phyloP scores from a whole-genome alignment of 1,140 invertebrate species.

The Condylostylus longicornis region DNA sequence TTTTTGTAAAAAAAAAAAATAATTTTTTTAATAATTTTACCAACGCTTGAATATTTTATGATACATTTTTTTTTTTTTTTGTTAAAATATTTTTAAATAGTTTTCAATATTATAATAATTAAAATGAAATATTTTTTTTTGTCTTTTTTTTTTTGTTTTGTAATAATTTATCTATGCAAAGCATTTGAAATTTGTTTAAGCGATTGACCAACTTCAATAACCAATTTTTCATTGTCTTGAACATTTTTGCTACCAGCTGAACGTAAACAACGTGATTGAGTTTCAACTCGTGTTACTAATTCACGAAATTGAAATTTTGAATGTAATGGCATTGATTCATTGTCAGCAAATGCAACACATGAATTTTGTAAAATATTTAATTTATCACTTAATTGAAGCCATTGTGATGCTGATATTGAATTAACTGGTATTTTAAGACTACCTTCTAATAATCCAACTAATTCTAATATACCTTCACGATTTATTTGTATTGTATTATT shows the following conservation, averaged over 20 bases:
- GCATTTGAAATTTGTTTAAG: slow-evolving; percentile 68
- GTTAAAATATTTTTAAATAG: too few species aligned
- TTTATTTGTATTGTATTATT: slow-evolving; percentile 30
- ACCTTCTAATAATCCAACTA: slow-evolving; percentile 50
- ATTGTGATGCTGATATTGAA: slow-evolving; percentile 46
- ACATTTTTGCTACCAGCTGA: slow-evolving; percentile 54
- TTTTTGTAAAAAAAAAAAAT: too few species aligned
- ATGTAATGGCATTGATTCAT: slow-evolving; percentile 63
- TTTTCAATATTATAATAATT: too few species aligned
- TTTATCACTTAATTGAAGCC: slow-evolving; percentile 74
- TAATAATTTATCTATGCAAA: slow-evolving; percentile 52
- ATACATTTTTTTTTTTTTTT: too few species aligned
- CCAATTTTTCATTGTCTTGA: slow-evolving; percentile 48
- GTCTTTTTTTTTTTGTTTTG: not conserved
- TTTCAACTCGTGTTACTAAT: slow-evolving; percentile 63
- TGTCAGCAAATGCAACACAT: slow-evolving; percentile 52
- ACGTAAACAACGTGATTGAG: slow-evolving; percentile 57
- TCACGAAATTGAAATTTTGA: slow-evolving; percentile 80
- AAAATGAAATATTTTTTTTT: too few species aligned
- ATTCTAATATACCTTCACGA: slow-evolving; percentile 51
- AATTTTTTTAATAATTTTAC: too few species aligned
- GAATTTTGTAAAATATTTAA: slow-evolving; percentile 61
- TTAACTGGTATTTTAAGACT: slow-evolving; percentile 45
- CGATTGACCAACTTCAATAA: slow-evolving; percentile 61
- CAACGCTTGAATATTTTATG: too few species aligned